phyloP scores from a whole-genome alignment of 2,797 vertebrate genomes.

The Nannoperca australis region DNA sequence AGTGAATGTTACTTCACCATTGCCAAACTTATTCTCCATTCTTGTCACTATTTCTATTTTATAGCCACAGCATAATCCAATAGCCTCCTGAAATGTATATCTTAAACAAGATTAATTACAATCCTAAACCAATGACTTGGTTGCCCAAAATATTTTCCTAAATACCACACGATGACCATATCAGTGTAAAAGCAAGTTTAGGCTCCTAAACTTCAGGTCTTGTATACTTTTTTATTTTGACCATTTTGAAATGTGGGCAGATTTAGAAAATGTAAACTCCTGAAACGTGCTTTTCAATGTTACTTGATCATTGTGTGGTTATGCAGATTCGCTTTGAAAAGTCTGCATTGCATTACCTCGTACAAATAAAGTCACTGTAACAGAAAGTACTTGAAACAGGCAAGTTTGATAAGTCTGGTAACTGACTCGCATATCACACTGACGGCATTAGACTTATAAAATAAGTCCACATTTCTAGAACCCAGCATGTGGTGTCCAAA shows the following conservation, averaged over 20 bases:
- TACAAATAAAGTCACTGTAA: background rate
- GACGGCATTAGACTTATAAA: background rate
- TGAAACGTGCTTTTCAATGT: background rate
- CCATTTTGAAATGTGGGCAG: background rate
- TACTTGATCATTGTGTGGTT: constrained; percentile 9
- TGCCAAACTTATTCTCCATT: constrained; percentile 12
- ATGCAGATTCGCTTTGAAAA: background rate
- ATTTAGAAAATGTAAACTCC: background rate
- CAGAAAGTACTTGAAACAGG: constrained; percentile 17
- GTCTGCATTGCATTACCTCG: constrained; percentile 1
- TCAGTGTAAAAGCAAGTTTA: background rate
- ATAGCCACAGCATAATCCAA: constrained; percentile 5
- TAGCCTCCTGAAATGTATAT: background rate
- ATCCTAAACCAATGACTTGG: background rate
- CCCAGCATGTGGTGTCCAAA: background rate
- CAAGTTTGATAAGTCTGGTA: background rate
- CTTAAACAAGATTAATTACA: background rate
- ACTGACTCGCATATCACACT: constrained; percentile 5
- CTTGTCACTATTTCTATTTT: constrained; percentile 7
- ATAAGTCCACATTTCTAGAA: background rate
- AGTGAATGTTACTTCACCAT: constrained; percentile 47
- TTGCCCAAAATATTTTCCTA: background rate
- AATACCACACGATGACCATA: background rate
- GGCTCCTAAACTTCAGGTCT: background rate
- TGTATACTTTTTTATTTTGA: background rate